Evolutionary conservation across 35 echinoderm and acorn worm species (phyloP).

Genomic region (Holothuria glaberrima): DNA sequence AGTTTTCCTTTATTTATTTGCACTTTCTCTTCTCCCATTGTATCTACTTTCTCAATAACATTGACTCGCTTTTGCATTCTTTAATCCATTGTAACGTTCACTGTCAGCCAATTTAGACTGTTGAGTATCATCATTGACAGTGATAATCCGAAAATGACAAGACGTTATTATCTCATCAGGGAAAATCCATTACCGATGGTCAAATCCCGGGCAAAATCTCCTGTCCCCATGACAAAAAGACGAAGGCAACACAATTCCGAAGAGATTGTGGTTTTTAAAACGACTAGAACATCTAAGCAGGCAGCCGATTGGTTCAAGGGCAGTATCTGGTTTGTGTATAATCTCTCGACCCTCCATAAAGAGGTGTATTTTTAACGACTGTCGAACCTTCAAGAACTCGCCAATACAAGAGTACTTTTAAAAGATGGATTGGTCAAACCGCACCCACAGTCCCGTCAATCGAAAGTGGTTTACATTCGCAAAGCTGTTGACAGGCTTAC

Average conservation of each 20-base stretch:
- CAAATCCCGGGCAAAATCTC: background rate
- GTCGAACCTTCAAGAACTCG: slow-evolving; percentile 18
- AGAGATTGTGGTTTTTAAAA: background rate
- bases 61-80: too few species aligned
- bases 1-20: background rate
- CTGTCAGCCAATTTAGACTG: background rate
- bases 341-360: slow-evolving; percentile 15
- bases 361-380: slow-evolving; percentile 7
- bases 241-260: background rate
- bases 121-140: background rate
- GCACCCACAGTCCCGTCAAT: background rate
- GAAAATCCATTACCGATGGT: background rate
- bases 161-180: background rate
- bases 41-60: background rate
- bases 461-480: slow-evolving; percentile 37
- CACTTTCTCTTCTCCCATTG: background rate
- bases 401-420: too few species aligned
- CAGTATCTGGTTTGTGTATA: slow-evolving; percentile 10
- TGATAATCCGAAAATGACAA: slow-evolving; percentile 47
- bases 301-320: slow-evolving; percentile 10
- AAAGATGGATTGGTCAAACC: slow-evolving; percentile 24
- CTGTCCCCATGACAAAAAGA: background rate
- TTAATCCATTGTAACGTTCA: background rate
- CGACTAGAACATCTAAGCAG: background rate
- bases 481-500: slow-evolving; percentile 42